Evolutionary conservation across 2,113 vertebrate species (phyloP).

Genomic region (Calypte anna): DNA sequence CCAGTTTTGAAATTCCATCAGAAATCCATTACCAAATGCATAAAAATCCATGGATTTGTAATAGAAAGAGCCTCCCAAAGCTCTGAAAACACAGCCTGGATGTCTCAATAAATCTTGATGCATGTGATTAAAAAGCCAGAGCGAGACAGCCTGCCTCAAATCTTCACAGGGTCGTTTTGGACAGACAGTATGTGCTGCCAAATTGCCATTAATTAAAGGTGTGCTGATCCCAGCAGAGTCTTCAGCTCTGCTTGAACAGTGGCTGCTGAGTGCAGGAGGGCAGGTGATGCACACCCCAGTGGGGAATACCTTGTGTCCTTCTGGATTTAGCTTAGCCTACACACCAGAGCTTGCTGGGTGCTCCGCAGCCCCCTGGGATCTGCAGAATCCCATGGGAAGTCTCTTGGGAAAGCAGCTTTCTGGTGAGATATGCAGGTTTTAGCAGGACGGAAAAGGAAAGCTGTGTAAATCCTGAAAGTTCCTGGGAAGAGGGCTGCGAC

Average conservation of each 20-base stretch:
- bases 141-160: neutral
- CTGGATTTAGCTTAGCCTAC: conserved; percentile 2
- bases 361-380: neutral
- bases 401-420: neutral
- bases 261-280: neutral
- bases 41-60: conserved; percentile 63
- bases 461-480: neutral
- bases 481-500: neutral
- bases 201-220: conserved; percentile 52
- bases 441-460: neutral
- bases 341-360: neutral
- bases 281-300: neutral
- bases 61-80: conserved; percentile 50
- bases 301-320: neutral
- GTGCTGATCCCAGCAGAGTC: conserved; percentile 12
- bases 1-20: conserved; percentile 58
- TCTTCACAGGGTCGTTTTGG: conserved; percentile 24
- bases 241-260: neutral
- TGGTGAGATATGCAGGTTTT: neutral
- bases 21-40: conserved; percentile 64
- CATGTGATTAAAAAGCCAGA: conserved; percentile 25
- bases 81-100: conserved; percentile 58
- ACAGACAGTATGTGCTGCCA: conserved; percentile 43
- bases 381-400: neutral
- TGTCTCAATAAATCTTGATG: conserved; percentile 64